Conservation (phyloP, 2,797 vertebrate genomes). For the Betta splendens region DNA sequence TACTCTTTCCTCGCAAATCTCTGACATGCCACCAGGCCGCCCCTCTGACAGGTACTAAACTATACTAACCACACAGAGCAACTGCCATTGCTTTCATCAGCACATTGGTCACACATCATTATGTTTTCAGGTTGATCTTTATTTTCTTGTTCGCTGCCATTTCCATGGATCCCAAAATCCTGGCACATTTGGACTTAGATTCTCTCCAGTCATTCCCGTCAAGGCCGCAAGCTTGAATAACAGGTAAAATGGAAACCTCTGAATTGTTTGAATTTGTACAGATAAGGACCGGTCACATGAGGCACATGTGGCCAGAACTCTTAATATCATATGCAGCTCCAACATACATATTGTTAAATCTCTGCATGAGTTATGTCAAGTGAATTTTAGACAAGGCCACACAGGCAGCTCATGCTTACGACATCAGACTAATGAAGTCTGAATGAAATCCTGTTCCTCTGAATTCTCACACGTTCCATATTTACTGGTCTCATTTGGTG, state of each 20-base stretch:
- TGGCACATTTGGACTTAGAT: too few relatives aligned
- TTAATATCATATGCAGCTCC: slow-evolving; percentile 31
- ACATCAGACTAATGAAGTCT: slow-evolving; percentile 62
- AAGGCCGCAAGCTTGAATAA: too few relatives aligned
- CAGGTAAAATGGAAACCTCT: too few relatives aligned
- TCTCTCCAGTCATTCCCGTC: too few relatives aligned
- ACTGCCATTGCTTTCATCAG: slow-evolving; percentile 26
- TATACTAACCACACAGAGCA: slow-evolving; percentile 10
- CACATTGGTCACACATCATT: slow-evolving; percentile 48
- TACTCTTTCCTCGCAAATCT: slow-evolving; percentile 10
- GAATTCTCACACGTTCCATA: slow-evolving; percentile 69
- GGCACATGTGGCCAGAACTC: not conserved
- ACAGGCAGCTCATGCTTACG: slow-evolving; percentile 55
- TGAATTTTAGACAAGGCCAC: slow-evolving; percentile 58
- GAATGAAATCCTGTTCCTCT: slow-evolving; percentile 58
- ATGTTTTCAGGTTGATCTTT: slow-evolving; percentile 30
- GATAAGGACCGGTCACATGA: slow-evolving; percentile 20
- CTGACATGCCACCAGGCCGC: slow-evolving; percentile 22
- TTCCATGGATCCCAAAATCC: slow-evolving; percentile 45
- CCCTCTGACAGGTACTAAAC: slow-evolving; percentile 14
- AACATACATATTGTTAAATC: slow-evolving; percentile 20
- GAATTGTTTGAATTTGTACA: slow-evolving; percentile 22
- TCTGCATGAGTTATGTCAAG: slow-evolving; percentile 10
- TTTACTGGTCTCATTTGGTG: slow-evolving; percentile 72
- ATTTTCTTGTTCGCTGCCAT: slow-evolving; percentile 50